These are phyloP conservation scores for Agelaius tricolor DNA, from an alignment of 2,113 vertebrate species.

Conservation along the genomic window DNA sequence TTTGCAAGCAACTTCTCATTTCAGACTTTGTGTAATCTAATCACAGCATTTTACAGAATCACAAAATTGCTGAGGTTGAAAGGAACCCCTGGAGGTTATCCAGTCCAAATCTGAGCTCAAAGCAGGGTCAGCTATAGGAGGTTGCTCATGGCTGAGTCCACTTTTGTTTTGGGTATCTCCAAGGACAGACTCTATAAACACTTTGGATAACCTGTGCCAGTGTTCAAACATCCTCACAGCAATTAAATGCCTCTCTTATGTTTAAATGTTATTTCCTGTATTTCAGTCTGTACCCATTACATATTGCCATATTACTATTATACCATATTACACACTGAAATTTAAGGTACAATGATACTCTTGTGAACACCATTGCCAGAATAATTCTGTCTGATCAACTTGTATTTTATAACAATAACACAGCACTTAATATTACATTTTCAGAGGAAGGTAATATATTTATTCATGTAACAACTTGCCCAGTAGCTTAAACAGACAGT, in stretches of 20 bases:
- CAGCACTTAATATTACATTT: conserved; percentile 18
- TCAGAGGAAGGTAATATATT: conserved; percentile 23
- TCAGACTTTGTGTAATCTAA: not conserved
- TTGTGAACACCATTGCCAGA: conserved; percentile 19
- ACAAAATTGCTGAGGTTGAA: not conserved
- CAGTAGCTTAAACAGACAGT: not conserved
- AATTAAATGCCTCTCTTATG: not conserved
- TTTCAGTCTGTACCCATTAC: not conserved
- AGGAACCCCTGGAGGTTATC: not conserved
- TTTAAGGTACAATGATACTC: not conserved
- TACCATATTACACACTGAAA: conserved; percentile 45
- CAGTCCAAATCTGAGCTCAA: not conserved
- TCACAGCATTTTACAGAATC: not conserved
- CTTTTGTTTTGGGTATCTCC: not conserved
- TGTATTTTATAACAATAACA: conserved; percentile 40
- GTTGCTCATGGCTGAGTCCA: not conserved
- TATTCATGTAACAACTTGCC: not conserved
- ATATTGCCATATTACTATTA: not conserved
- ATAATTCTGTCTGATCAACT: conserved; percentile 51
- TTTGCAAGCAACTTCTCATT: not conserved
- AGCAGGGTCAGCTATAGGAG: not conserved
- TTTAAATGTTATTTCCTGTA: not conserved
- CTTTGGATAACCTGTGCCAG: not conserved
- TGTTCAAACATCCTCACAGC: not conserved
- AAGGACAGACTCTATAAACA: not conserved